These are phyloP conservation scores for Dasyornis broadbenti DNA, from an alignment of 2,113 vertebrate genomes.

Conservation along the genomic window DNA sequence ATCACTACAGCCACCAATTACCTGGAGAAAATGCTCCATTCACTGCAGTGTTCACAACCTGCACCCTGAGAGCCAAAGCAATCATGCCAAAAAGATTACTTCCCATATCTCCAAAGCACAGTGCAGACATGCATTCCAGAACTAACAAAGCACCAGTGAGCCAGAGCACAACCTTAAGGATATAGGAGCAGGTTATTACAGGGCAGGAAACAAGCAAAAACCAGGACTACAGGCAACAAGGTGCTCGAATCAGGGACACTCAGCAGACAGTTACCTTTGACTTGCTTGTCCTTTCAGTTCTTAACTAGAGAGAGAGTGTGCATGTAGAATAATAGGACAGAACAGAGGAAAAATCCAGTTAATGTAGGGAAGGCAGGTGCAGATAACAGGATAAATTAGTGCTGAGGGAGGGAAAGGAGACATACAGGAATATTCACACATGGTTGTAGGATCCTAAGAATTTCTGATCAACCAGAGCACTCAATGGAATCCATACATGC, in stretches of 20 bases:
- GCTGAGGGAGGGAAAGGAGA: background rate
- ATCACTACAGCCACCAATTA: background rate
- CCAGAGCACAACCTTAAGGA: background rate
- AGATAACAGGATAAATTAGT: constrained; percentile 28
- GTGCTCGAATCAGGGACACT: background rate
- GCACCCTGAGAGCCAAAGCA: background rate
- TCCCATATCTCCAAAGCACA: background rate
- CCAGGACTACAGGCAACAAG: background rate
- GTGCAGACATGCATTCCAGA: constrained; percentile 9
- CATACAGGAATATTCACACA: background rate
- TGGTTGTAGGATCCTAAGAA: constrained; percentile 52
- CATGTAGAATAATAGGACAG: constrained; percentile 75
- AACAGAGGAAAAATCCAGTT: constrained; percentile 72
- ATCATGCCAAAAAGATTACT: background rate
- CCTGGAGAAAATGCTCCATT: background rate
- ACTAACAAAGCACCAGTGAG: background rate
- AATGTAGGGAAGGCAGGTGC: constrained; percentile 62
- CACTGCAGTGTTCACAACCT: background rate
- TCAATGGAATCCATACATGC: background rate
- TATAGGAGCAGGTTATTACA: background rate
- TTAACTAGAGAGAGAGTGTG: constrained; percentile 88
- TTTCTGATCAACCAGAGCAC: constrained; percentile 61
- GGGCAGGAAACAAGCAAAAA: background rate
- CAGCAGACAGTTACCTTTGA: constrained; percentile 83
- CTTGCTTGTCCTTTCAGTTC: constrained; percentile 88